Base-by-base conservation (phyloP, 2,888 invertebrate genomes). In the Drosophila subquinaria region DNA sequence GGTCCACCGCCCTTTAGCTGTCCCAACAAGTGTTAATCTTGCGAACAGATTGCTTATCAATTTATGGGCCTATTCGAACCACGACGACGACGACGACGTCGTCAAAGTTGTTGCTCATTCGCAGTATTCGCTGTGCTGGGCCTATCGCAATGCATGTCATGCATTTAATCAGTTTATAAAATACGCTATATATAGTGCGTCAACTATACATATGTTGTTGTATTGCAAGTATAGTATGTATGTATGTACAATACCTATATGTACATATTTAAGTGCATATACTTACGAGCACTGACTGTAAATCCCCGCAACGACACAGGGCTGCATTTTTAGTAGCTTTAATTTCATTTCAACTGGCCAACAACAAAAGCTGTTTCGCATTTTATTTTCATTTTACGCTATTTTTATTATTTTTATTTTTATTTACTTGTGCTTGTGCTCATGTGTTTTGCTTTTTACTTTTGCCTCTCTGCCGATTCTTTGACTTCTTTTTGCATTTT, bases 31-130 rank as follows among this genome's bases (percentile, higher is more conserved):
- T 61, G 57, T 42, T 71, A 70, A 76, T 76, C 76, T 70, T 33
- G 50, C 45, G 33, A 66, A 53, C 52, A 69, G 74, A 83, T 84
- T 88, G 72, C 87, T 84, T 84, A 88, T 88, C 88, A 86, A 73
- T 82, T 81, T 77, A 77, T 74, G 76, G 40, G 47, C 62, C 52
- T 63, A 69, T 59, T 68, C 52, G 62, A 60, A 50, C 56, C 30
- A 15, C 48, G 30, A 38, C 40, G 8, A 23, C 3, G 6, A 38
- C 56, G n/a, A 30, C 48, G 30, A 33, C 40, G 42, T 23, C 59
- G 71, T 71, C 42, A 56, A 57, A 51, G 61, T 48, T 61, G 57
- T 33, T 60, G 52, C 38, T 60, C 59, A 51, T 50, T 72, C 36
- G 51, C 20, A 30, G 15, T 43, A 23, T 59, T 35, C 33, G 20